Evolutionary conservation across 2,888 invertebrate species (phyloP), one percentile per base, ranked within the genome.

Genomic region (Napeogenes inachia): DNA sequence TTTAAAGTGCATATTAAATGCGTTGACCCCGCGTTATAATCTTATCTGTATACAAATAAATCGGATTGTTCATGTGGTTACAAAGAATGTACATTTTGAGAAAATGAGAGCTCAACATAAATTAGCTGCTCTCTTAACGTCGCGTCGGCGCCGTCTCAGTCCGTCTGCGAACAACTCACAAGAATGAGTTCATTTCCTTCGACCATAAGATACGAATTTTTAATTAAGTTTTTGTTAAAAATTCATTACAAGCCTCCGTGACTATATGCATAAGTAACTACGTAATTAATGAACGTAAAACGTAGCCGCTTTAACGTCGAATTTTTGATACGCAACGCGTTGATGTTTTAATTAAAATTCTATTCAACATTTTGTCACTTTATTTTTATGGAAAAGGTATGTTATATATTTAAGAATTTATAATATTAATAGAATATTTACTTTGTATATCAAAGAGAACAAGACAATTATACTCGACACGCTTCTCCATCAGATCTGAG

Each of bases 141-240:
- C 79, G 82, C 88, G 87, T 87, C 79, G 82, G 82, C 75, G 77
- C 84, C 86, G 87, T 88, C 89, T 84, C 80, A 84, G 67, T 54
- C 84, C 87, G 89, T 89, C 89, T 89, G 80, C 88, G 88, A 86
- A 50, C 42, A 76, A 77, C 80, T 81, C 79, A 85, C 75, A 84
- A 85, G 88, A 89, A 90, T 89, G 89, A 89, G 89, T 89, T 90
- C 89, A 90, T 90, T 90, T 90, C 89, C 89, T 89, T 85, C 84
- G 85, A 85, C 84, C 87, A 85, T 82, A 82, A 88, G 89, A 89
- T 88, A 89, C 87, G 12, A 82, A 85, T 89, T 89, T 90, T 90
- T 89, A 90, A 90, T 90, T 90, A 90, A 88, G 89, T 89, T 89
- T 90, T 89, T 89, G 89, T 88, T 89, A 84, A 85, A 89, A 90